These are phyloP conservation scores for Heliocidaris tuberculata DNA, from an alignment of 35 echinoderm and acorn worm species.

Conservation along the genomic window DNA sequence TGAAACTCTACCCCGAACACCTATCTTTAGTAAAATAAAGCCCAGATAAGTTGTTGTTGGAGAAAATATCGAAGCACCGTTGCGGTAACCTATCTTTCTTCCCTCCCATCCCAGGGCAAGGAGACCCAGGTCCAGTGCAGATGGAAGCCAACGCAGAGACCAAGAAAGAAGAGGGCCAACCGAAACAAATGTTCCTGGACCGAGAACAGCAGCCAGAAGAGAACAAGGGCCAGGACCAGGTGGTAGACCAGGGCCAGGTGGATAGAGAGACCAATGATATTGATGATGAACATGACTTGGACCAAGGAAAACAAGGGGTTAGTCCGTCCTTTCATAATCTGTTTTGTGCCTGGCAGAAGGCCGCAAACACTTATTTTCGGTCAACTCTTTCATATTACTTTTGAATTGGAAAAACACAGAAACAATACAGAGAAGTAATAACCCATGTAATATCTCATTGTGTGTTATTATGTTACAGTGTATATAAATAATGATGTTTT, in stretches of 20 bases:
- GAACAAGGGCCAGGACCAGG: background rate
- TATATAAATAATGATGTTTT: no score
- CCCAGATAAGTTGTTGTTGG: no score
- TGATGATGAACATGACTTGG: background rate
- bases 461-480: no score
- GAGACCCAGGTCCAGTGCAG: conserved; percentile 13
- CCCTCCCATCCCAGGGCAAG: background rate
- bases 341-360: no score
- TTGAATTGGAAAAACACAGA: no score
- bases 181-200: background rate
- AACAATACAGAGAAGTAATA: no score
- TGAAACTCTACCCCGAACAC: no score
- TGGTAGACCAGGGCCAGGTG: background rate
- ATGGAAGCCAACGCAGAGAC: conserved; percentile 15
- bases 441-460: no score
- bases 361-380: no score
- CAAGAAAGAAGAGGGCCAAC: background rate
- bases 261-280: background rate
- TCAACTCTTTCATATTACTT: no score
- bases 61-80: no score
- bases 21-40: no score
- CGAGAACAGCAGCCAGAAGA: conserved; percentile 6
- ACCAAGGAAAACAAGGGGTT: background rate
- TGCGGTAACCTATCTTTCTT: background rate
- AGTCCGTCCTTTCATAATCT: background rate